Percentiles rank a stretch among this genome's conserved stretches.
These are phyloP conservation scores for Mesochorus sp. DNA, from an alignment of 2,888 invertebrate species.

Conservation along the genomic window DNA sequence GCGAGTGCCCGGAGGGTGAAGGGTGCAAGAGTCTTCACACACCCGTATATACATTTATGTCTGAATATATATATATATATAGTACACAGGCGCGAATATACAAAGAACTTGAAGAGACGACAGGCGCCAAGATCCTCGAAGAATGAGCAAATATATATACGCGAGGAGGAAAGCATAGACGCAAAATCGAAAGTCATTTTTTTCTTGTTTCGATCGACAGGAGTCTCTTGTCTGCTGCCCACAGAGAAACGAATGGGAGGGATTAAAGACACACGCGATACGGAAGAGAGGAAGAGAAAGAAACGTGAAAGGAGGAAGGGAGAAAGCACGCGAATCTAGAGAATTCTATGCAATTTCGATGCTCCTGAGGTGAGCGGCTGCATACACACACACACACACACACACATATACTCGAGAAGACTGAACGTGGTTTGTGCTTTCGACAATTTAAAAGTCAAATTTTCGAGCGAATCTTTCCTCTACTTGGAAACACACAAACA, in stretches of 20 bases:
- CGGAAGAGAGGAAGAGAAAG: slow-evolving; percentile 1
- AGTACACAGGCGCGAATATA: too few species aligned
- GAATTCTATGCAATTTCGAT: slow-evolving; percentile 44
- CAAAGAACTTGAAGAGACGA: not conserved
- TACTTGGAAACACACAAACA: too few species aligned
- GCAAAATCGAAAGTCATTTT: not conserved
- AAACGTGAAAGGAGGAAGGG: not conserved
- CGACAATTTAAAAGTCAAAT: slow-evolving; percentile 71
- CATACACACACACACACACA: not conserved
- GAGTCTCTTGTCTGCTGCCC: not conserved
- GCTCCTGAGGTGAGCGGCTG: slow-evolving; percentile 22
- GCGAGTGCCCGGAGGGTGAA: slow-evolving; percentile 45
- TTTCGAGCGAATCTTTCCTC: slow-evolving; percentile 64
- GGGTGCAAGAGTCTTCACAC: slow-evolving; percentile 28
- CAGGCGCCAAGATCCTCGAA: slow-evolving; percentile 19
- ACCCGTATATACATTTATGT: slow-evolving; percentile 43
- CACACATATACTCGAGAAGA: not conserved
- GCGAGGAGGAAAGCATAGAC: not conserved
- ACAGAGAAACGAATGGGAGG: not conserved
- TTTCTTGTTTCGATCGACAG: slow-evolving; percentile 34
- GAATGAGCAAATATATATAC: not conserved
- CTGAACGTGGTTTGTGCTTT: slow-evolving; percentile 15
- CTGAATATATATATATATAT: not conserved
- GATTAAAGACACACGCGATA: not conserved
- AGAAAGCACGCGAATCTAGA: slow-evolving; percentile 22